A percentile compares a stretch with the other conserved stretches of the same genome.
Evolutionary conservation across 2,888 invertebrate species (phyloP).

Genomic region (Zeuzera pyrina): DNA sequence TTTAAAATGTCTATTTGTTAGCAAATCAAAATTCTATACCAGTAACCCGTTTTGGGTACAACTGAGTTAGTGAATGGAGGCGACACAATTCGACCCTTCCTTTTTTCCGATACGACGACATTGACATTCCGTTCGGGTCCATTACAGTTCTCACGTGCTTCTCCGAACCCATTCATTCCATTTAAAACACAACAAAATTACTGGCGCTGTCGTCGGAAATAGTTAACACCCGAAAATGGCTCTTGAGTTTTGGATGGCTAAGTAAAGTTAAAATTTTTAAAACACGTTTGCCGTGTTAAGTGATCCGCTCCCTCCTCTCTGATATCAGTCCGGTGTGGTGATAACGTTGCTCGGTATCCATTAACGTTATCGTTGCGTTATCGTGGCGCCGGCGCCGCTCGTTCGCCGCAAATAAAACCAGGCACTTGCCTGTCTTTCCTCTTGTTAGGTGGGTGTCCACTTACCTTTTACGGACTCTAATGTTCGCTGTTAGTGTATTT

Average conservation of each 20-base stretch:
- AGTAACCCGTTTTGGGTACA: too few relatives aligned
- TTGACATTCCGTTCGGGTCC: slow-evolving; percentile 54
- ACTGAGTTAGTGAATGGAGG: slow-evolving; percentile 8
- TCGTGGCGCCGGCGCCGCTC: slow-evolving; percentile 63
- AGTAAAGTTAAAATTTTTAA: slow-evolving; percentile 5
- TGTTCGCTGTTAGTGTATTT: neutral
- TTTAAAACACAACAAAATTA: slow-evolving; percentile 29
- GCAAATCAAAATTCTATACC: too few relatives aligned
- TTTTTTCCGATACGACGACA: slow-evolving; percentile 44
- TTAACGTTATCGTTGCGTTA: slow-evolving; percentile 63
- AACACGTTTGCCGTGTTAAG: slow-evolving; percentile 18
- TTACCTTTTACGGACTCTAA: slow-evolving; percentile 12
- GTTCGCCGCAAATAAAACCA: slow-evolving; percentile 19
- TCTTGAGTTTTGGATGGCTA: slow-evolving; percentile 18
- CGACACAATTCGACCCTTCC: slow-evolving; percentile 30
- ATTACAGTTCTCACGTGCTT: slow-evolving; percentile 55
- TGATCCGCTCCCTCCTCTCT: slow-evolving; percentile 27
- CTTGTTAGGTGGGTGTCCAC: slow-evolving; percentile 25
- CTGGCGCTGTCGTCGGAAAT: slow-evolving; percentile 15
- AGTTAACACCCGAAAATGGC: slow-evolving; percentile 22
- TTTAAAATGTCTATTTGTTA: too few relatives aligned
- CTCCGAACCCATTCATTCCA: slow-evolving; percentile 62
- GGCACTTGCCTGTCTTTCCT: slow-evolving; percentile 39
- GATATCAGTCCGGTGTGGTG: slow-evolving; percentile 35
- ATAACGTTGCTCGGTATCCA: slow-evolving; percentile 61